Evolutionary conservation across 1,140 invertebrate species (phyloP), one percentile per base, ranked within the genome.

Genomic region (Bombus soroeensis): DNA sequence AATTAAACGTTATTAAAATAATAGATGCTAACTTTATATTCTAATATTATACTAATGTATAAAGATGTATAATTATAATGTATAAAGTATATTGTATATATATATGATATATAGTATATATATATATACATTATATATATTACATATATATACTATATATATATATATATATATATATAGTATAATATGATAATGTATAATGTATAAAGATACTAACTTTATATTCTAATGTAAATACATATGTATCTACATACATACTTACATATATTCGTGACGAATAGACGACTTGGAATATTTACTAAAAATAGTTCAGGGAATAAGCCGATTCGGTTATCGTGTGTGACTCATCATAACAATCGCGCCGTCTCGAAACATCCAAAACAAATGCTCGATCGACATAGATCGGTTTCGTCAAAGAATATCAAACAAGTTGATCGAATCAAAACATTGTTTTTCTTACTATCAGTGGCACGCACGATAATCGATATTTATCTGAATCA

Each of bases 281-380:
- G 5, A 53, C 47, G 47, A 47, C 1, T 28, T 47, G 5, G 4
- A 79, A 68, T 47, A 79, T 79, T 66, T 12, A 13, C 43, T 41
- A 70, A 34, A 53, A 72, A 70, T 80, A 47, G 3, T 25, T 62
- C 25, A 9, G 6, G 22, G 43, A 25, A 70, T 18, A 22, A 53
- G 39, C 39, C 57, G 39, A 22, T 47, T 81, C 39, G 9, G 3
- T 2, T 41, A 25, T 57, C 37, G 8, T 12, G 18, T 13, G 28
- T 78, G 75, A 83, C 28, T 83, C 74, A 78, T 70, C 64, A 43
- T n/a, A 75, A 77, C 41, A 39, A n/a, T 68, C 73, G 13, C 22
- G 37, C 0, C 6, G 25, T 13, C 15, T 32, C 9, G 32, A 39
- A 2, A 22, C 47, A 22, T 34, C 1, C 82, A 78, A 78, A 78